These are phyloP conservation scores for Typhlichthys subterraneus DNA, from an alignment of 2,797 vertebrate species.

Conservation along the genomic window DNA sequence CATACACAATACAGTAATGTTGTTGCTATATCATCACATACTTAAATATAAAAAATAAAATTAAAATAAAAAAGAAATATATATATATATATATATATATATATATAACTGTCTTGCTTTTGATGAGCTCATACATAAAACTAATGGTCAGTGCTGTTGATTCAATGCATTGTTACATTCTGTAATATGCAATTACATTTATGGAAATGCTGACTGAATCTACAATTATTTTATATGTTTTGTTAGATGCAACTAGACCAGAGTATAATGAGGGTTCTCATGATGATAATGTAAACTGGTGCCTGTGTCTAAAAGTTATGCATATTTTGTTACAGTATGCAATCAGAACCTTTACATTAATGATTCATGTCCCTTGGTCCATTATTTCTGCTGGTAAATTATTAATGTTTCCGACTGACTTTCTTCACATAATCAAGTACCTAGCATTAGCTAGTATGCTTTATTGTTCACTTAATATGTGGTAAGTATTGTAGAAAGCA, in stretches of 20 bases:
- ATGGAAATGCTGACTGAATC: conserved; percentile 30
- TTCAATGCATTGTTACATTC: conserved; percentile 26
- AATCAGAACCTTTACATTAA: conserved; percentile 77
- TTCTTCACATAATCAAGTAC: conserved; percentile 62
- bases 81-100: too few relatives aligned
- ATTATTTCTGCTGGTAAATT: conserved; percentile 74
- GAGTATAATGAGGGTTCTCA: conserved; percentile 42
- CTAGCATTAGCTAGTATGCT: conserved; percentile 42
- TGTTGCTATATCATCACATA: neutral
- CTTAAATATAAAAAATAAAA: too few relatives aligned
- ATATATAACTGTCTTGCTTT: neutral
- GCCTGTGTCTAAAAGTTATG: conserved; percentile 65
- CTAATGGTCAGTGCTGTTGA: conserved; percentile 18
- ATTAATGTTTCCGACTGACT: conserved; percentile 67
- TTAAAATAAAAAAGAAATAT: too few relatives aligned
- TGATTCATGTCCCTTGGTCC: conserved; percentile 73
- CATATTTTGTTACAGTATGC: conserved; percentile 75
- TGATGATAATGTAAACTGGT: conserved; percentile 61
- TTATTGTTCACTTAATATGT: conserved; percentile 22
- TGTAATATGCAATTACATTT: conserved; percentile 45
- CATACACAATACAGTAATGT: conserved; percentile 10
- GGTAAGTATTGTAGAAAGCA: conserved; percentile 27
- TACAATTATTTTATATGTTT: conserved; percentile 52
- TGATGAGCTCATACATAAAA: neutral
- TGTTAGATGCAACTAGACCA: conserved; percentile 46